Percentiles rank a stretch among this genome's conserved stretches.
phyloP scores from a whole-genome alignment of 2,888 invertebrate genomes.

The Lymantria dispar region DNA sequence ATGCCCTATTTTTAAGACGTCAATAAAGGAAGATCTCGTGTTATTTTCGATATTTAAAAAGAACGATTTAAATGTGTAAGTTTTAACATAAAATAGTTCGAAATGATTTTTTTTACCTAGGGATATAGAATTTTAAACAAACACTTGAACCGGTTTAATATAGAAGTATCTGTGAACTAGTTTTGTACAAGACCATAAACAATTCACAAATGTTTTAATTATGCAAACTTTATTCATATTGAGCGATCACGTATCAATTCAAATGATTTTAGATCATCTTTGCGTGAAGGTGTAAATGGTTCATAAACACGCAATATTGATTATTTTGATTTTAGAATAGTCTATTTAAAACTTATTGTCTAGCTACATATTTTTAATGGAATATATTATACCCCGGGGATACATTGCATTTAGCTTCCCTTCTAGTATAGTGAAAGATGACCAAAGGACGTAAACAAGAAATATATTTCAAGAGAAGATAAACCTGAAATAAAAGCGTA shows the following conservation, averaged over 20 bases:
- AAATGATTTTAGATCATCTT: constrained; percentile 10
- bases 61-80: no score
- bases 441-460: no score
- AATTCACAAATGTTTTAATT: constrained; percentile 27
- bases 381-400: no score
- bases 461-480: no score
- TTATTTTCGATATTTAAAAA: no score
- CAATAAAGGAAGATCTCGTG: background rate
- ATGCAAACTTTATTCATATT: constrained; percentile 21
- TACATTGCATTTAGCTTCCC: no score
- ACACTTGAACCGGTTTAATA: constrained; percentile 14
- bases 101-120: no score
- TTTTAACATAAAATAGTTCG: no score
- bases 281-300: constrained; percentile 1
- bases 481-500: no score
- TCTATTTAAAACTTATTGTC: no score
- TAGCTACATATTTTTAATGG: no score
- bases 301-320: background rate
- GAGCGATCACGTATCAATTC: constrained; percentile 8
- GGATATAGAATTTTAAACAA: background rate
- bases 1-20: constrained; percentile 33
- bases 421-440: no score
- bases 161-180: constrained; percentile 21
- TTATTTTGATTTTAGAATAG: background rate
- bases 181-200: constrained; percentile 19